A percentile compares a stretch with the other conserved stretches of the same genome.
phyloP scores from a whole-genome alignment of 1,140 invertebrate species.

The Littorina saxatilis region DNA sequence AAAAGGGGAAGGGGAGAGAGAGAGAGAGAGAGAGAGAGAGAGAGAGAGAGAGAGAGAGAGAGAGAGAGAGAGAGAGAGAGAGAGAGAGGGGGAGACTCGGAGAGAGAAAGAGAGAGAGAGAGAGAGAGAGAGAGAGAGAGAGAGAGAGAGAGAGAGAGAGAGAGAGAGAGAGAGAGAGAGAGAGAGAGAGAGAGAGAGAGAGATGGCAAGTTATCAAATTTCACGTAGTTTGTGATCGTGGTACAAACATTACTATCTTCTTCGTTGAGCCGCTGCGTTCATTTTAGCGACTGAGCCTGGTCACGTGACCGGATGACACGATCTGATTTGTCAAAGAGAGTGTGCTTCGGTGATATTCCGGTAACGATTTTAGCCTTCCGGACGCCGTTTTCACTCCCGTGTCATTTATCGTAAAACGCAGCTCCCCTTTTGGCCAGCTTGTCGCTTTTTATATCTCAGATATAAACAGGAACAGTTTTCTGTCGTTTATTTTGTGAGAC shows the following conservation, averaged over 20 bases:
- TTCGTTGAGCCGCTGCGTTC: neutral
- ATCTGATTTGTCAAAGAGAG: slow-evolving; percentile 20
- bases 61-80: slow-evolving; percentile 15
- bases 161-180: neutral
- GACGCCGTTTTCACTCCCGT: neutral
- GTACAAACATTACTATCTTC: neutral
- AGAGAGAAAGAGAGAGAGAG: neutral
- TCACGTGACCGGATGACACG: slow-evolving; percentile 18
- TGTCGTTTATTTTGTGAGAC: no score
- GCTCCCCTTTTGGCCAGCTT: no score
- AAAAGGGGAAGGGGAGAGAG: neutral
- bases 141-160: neutral
- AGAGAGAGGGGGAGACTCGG: neutral
- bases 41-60: slow-evolving; percentile 13
- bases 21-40: slow-evolving; percentile 17
- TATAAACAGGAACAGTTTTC: no score
- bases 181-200: slow-evolving; percentile 2
- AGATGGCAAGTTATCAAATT: slow-evolving; percentile 7
- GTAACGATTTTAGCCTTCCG: slow-evolving; percentile 11
- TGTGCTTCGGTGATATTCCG: slow-evolving; percentile 10
- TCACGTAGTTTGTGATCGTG: neutral
- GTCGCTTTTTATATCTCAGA: no score
- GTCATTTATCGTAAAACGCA: neutral
- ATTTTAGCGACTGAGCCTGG: neutral
- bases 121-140: neutral